Conservation (phyloP, 2,797 vertebrate genomes). For the Alosa sapidissima region DNA sequence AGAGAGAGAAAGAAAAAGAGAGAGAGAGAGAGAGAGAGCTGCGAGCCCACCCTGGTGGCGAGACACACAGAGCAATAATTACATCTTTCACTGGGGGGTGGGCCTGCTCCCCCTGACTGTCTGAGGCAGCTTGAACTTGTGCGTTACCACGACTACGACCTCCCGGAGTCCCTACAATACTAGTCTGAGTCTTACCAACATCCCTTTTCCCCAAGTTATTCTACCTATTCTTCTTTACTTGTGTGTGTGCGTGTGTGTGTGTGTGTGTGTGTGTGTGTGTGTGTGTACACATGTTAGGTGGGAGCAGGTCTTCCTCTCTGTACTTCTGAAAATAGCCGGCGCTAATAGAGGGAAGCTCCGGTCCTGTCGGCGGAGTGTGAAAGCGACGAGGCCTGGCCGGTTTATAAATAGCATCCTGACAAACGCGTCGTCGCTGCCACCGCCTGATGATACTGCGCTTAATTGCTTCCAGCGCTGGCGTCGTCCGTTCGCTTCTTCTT, state of each 20-base stretch:
- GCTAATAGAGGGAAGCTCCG: constrained; percentile 71
- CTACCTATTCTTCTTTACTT: neutral
- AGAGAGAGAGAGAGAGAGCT: neutral
- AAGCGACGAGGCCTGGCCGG: constrained; percentile 60
- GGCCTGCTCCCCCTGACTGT: neutral
- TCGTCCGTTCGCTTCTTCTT: neutral
- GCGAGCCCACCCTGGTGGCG: neutral
- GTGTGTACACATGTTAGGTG: neutral
- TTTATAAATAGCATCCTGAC: constrained; percentile 67
- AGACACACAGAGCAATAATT: neutral
- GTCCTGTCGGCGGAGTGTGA: constrained; percentile 69
- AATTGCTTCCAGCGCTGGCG: constrained; percentile 6
- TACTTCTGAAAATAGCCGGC: constrained; percentile 65
- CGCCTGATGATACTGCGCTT: neutral
- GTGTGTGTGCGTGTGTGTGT: neutral
- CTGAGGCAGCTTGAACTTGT: neutral
- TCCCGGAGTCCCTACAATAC: neutral
- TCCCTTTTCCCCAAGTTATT: neutral
- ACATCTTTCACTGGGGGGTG: neutral
- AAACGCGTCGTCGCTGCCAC: neutral
- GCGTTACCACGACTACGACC: neutral
- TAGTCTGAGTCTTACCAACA: neutral
- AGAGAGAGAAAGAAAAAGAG: too few relatives aligned
- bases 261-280: neutral
- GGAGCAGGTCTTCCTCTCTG: constrained; percentile 29